Evolutionary conservation across 2,113 vertebrate genomes (phyloP), one percentile per base, ranked within the genome.

Genomic region (Actenoides lindsayi): DNA sequence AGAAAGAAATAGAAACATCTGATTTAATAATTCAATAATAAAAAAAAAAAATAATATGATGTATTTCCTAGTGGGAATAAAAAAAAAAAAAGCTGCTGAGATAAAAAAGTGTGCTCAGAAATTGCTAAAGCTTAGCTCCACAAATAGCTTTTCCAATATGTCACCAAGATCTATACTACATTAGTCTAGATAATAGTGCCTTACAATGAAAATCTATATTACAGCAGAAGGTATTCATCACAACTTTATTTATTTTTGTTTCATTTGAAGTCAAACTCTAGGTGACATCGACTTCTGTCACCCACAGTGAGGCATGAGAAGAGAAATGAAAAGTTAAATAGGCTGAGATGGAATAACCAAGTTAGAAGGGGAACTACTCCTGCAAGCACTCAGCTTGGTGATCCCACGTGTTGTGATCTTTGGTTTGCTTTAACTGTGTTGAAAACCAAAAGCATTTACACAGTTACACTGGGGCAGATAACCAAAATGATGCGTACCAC

Each of bases 201-300:
- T 89, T 76, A 41, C 35, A 93, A 78, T 59, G 62, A 87, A 92
- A 96, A 93, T 84, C 77, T 76, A 2, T 82, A 83, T 87, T 73
- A 62, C 69, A 93, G 53, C 54, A 96, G 86, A 91, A 96, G 31
- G 63, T 21, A 91, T 78, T 92, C 35, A 96, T 80, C 76, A 83
- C 54, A 75, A 60, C 69, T 83, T 96, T 70, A 76, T 87, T 94
- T 93, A 88, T 87, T 93, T 88, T 87, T 90, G 48, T 83, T 97
- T 92, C 65, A 69, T 85, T 57, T 90, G 65, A 85, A 94, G 70
- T 69, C 62, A 73, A 87, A 82, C 48, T 93, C 42, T 13, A 62
- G 80, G 51, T 86, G 73, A 88, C 85, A 83, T 7, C 88, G 79
- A 15, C 23, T 93, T 30, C 53, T 83, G 30, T 93, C 71, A 86